Base-by-base conservation (phyloP, 2,888 invertebrate species). In the Sesia apiformis region DNA sequence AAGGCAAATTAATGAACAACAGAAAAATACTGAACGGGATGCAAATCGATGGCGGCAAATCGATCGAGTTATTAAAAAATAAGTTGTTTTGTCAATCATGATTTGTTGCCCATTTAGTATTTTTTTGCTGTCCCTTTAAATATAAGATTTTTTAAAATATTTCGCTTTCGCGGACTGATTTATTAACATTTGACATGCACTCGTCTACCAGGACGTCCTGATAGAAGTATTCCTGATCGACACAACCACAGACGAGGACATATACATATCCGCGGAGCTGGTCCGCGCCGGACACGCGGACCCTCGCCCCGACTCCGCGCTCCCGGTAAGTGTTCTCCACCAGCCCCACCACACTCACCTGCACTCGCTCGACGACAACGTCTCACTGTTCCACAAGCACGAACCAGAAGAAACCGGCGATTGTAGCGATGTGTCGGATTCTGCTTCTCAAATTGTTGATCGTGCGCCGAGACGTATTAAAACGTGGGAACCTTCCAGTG, bases 181-280 rank as follows among this genome's bases (percentile, higher is more conserved):
- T 23, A 23, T 23, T 23, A 1, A 23, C 23, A 23, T 2, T 23
- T 23, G 23, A 23, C 23, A 23, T 23, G 23, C 23, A 23, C 23
- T 23, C 2, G 23, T 23, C 2, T 23, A 23, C 23, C 23, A 23
- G 23, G 23, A 23, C 46, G 65, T 66, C 60, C 64, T 71, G 23
- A 60, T 84, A 52, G 81, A 84, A 60, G 72, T 91, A 63, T 78
- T 86, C 64, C 78, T 92, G 59, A 83, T 90, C 55, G 91, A 92
- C 78, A 91, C 91, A 41, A 66, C 80, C 4, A 75, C 76, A 40
- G 72, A 66, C 3, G 71, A 78, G 7, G 91, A 92, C 76, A 67
- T 89, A 56, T 87, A 84, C 74, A 67, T 92, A 58, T 84, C 90
- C 70, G 76, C 79, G 57, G 70, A 77, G 60, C 70, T 93, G 57